These are phyloP conservation scores for Zhengitettix transpicula DNA, from an alignment of 2,888 invertebrate genomes.

Conservation along the genomic window DNA sequence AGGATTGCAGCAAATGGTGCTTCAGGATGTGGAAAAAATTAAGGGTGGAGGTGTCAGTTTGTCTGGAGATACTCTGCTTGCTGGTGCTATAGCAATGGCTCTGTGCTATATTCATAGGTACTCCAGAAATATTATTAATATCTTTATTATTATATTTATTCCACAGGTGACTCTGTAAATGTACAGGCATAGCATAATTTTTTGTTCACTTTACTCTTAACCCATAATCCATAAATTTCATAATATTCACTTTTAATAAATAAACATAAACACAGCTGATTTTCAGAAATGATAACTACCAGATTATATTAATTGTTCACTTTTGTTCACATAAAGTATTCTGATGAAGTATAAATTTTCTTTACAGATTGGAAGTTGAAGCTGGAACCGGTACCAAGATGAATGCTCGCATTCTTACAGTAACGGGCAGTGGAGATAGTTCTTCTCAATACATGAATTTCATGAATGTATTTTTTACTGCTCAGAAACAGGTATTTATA, in stretches of 20 bases:
- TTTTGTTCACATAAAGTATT: no score
- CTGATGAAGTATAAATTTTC: no score
- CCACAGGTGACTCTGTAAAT: no score
- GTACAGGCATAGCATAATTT: no score
- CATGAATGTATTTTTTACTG: slow-evolving; percentile 96
- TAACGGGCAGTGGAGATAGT: slow-evolving; percentile 81
- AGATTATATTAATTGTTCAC: no score
- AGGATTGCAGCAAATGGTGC: slow-evolving; percentile 37
- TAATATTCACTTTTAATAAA: no score
- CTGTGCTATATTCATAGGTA: slow-evolving; percentile 74
- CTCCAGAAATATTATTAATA: no score
- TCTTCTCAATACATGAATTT: slow-evolving; percentile 95
- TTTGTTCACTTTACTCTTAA: no score
- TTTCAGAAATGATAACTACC: no score
- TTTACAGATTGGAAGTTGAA: slow-evolving; percentile 25
- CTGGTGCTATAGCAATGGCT: slow-evolving; percentile 79
- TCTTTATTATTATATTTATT: no score
- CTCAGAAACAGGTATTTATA: slow-evolving; percentile 49
- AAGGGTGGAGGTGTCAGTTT: slow-evolving; percentile 12
- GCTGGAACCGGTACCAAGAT: slow-evolving; percentile 30
- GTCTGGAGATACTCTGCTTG: slow-evolving; percentile 54
- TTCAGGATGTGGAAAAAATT: slow-evolving; percentile 12
- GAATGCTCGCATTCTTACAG: slow-evolving; percentile 61
- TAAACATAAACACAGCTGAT: no score
- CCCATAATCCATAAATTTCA: no score